phyloP scores from a whole-genome alignment of 2,888 invertebrate species.

The Ptycholaimellus sp. region DNA sequence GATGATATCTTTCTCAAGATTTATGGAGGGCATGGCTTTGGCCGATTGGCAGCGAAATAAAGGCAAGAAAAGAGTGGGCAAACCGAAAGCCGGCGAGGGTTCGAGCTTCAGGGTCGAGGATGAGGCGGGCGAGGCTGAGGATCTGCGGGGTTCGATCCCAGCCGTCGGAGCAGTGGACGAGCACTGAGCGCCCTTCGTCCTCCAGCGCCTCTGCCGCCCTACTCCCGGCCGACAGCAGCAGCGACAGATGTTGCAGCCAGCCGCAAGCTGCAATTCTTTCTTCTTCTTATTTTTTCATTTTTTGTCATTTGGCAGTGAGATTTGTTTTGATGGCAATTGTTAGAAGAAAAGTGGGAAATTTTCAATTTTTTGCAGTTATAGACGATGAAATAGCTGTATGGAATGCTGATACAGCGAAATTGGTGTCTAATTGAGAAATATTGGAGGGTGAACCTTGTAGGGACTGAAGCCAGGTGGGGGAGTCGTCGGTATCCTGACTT shows the following conservation, averaged over 20 bases:
- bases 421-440: too few species aligned
- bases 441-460: constrained; percentile 9
- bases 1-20: too few species aligned
- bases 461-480: constrained; percentile 9
- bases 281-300: not conserved
- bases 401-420: too few species aligned
- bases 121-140: constrained; percentile 64
- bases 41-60: too few species aligned
- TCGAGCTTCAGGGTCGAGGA: constrained; percentile 77
- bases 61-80: too few species aligned
- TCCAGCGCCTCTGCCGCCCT: constrained; percentile 47
- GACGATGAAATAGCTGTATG: too few species aligned
- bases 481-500: constrained; percentile 4
- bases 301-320: not conserved
- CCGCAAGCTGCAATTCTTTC: constrained; percentile 36
- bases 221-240: constrained; percentile 52
- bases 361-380: too few species aligned
- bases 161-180: constrained; percentile 93
- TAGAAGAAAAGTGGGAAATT: too few species aligned
- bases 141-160: constrained; percentile 98
- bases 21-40: too few species aligned
- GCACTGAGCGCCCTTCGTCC: constrained; percentile 55
- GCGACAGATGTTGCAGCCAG: constrained; percentile 70
- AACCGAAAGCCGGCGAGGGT: too few species aligned
- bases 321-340: too few species aligned